Conservation (phyloP, 1,140 invertebrate genomes). For the Drosophila parabipectinata region DNA sequence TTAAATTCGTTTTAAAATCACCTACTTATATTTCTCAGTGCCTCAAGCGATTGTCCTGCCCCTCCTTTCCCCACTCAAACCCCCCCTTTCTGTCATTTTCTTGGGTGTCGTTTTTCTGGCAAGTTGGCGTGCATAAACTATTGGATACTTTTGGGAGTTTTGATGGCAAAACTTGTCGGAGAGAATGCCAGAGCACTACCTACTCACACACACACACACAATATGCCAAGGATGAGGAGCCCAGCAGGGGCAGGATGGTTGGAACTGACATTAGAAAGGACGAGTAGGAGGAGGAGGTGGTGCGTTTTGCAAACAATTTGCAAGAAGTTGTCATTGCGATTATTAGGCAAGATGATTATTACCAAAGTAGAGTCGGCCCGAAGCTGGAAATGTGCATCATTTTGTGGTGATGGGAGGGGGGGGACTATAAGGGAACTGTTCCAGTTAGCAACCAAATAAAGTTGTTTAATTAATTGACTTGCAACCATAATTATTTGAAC, state of each 20-base stretch:
- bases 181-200: neutral
- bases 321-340: constrained; percentile 48
- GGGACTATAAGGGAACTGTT: neutral
- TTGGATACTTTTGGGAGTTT: constrained; percentile 72
- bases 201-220: constrained; percentile 16
- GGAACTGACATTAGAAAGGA: neutral
- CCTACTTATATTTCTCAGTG: neutral
- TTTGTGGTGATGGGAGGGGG: neutral
- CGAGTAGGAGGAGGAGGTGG: neutral
- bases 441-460: constrained; percentile 21
- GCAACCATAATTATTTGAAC: neutral
- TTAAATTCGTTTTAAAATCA: neutral
- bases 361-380: neutral
- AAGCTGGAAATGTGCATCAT: neutral
- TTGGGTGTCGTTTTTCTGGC: constrained; percentile 38
- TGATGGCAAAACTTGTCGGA: constrained; percentile 68
- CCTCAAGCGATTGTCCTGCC: neutral
- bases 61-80: neutral
- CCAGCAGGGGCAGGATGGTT: neutral
- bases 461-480: constrained; percentile 13
- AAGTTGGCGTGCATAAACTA: constrained; percentile 72
- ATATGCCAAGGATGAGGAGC: constrained; percentile 35
- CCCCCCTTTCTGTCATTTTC: constrained; percentile 7
- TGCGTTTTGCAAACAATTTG: constrained; percentile 21
- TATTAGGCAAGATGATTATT: constrained; percentile 37